A percentile compares a stretch with the other conserved stretches of the same genome.
Conservation (phyloP, 37 sponge, comb jelly and placozoan species). For the Cladorhizidae sp. region DNA sequence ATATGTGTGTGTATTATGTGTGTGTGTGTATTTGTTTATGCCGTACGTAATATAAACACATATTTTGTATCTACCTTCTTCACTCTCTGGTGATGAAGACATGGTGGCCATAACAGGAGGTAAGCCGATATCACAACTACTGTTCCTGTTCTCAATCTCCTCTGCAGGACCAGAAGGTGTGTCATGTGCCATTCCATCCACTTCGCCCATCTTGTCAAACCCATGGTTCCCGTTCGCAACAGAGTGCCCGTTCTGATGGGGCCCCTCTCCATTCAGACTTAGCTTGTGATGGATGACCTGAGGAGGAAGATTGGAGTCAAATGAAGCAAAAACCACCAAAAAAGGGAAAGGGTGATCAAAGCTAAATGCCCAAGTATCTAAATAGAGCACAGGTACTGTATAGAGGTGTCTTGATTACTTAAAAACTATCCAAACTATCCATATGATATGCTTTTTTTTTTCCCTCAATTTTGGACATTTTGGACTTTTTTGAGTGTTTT, state of each 20-base stretch:
- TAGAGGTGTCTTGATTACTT: no score
- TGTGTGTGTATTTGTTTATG: no score
- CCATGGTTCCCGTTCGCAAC: background rate
- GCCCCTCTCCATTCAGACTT: background rate
- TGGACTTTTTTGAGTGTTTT: no score
- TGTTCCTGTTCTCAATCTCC: background rate
- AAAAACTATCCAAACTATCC: no score
- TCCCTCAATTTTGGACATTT: no score
- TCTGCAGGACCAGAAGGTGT: background rate
- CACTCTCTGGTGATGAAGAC: background rate
- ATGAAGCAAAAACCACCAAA: no score
- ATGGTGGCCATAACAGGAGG: background rate
- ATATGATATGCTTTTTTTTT: no score
- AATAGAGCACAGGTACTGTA: no score
- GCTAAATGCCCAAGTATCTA: no score
- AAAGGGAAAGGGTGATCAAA: no score
- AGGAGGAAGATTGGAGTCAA: background rate
- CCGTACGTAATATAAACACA: no score
- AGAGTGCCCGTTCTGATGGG: background rate
- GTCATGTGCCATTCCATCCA: background rate
- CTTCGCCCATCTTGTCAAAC: background rate
- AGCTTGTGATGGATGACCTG: background rate
- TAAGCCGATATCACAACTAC: constrained; percentile 7
- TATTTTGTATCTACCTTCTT: background rate
- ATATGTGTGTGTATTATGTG: no score